Evolutionary conservation across 1,140 invertebrate species (phyloP).

Genomic region (Dufourea novaeangliae): DNA sequence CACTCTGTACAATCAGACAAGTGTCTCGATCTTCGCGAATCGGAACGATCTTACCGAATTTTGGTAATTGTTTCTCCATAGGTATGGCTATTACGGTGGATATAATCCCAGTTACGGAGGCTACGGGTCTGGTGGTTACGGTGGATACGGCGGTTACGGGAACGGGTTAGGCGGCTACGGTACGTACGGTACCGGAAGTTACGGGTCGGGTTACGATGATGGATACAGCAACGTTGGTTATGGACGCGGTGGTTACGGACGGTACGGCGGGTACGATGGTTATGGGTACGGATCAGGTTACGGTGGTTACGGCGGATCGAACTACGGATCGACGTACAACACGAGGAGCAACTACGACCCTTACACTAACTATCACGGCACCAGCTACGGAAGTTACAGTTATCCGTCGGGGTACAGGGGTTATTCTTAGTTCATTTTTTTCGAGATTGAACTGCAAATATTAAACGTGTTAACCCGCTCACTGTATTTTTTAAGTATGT

Average conservation of each 20-base stretch:
- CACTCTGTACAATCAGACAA: no score
- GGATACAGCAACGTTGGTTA: slow-evolving; percentile 18
- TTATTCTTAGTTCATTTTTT: slow-evolving; percentile 54
- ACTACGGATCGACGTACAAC: slow-evolving; percentile 51
- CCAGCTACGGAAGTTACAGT: slow-evolving; percentile 50
- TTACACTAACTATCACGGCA: slow-evolving; percentile 50
- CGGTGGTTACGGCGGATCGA: slow-evolving; percentile 33
- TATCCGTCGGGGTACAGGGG: slow-evolving; percentile 68
- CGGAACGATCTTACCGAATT: no score
- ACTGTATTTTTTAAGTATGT: no score
- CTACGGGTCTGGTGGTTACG: slow-evolving; percentile 44
- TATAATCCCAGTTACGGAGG: slow-evolving; percentile 48
- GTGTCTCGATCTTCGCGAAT: no score
- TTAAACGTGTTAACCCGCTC: no score
- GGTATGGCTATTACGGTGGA: slow-evolving; percentile 56
- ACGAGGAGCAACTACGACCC: slow-evolving; percentile 52
- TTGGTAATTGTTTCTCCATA: slow-evolving; percentile 2
- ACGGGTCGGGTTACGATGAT: slow-evolving; percentile 15
- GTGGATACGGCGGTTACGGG: slow-evolving; percentile 34
- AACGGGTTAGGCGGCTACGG: slow-evolving; percentile 32
- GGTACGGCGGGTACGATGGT: slow-evolving; percentile 36
- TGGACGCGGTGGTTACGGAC: slow-evolving; percentile 28
- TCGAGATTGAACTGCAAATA: background rate
- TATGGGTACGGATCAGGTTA: slow-evolving; percentile 48
- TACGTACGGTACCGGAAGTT: slow-evolving; percentile 11